Percentiles rank a stretch among this genome's conserved stretches.
Conservation (phyloP, 2,888 invertebrate genomes). For the Agrilus biguttatus region DNA sequence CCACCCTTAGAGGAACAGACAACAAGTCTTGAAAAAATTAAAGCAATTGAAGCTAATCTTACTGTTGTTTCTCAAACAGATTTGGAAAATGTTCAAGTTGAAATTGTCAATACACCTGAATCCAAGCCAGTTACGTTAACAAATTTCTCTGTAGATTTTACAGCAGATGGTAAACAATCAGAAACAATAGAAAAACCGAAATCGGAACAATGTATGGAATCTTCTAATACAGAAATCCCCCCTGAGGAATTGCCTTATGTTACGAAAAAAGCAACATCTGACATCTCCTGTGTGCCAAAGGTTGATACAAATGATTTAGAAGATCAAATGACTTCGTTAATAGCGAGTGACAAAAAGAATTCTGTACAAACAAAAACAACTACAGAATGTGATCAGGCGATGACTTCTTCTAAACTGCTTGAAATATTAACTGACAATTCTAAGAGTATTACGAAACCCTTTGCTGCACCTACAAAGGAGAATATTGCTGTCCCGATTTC, state of each 20-base stretch:
- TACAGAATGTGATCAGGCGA: conserved; percentile 23
- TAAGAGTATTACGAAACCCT: no score
- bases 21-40: conserved; percentile 16
- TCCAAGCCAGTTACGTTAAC: conserved; percentile 22
- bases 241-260: not conserved
- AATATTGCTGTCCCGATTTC: no score
- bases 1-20: conserved; percentile 4
- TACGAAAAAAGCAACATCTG: no score
- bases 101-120: conserved; percentile 32
- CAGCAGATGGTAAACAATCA: conserved; percentile 15
- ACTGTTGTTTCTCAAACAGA: conserved; percentile 34
- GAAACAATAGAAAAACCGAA: not conserved
- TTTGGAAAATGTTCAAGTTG: conserved; percentile 32
- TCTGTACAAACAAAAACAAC: conserved; percentile 20
- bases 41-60: conserved; percentile 42
- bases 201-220: not conserved
- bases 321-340: conserved; percentile 23
- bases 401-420: conserved; percentile 39
- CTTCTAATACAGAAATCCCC: not conserved
- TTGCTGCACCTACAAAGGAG: no score
- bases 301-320: conserved; percentile 18
- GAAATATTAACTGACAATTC: conserved; percentile 38
- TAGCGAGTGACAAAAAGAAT: conserved; percentile 3
- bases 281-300: no score
- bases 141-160: conserved; percentile 27